Evolutionary conservation across 2,113 vertebrate species (phyloP).

Genomic region (Spea bombifrons): DNA sequence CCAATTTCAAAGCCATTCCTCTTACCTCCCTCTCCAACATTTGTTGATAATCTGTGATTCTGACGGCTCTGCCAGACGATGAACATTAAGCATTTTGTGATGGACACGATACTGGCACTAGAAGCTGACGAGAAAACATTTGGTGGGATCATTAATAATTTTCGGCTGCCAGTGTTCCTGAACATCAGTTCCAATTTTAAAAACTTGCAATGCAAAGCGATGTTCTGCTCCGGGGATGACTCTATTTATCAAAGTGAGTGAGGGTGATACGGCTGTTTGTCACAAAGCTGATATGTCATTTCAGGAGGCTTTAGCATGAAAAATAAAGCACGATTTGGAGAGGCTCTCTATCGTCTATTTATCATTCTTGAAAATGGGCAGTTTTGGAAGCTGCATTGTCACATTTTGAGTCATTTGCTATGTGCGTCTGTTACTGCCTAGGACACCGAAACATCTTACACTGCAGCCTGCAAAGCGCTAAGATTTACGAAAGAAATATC

Average conservation of each 20-base stretch:
- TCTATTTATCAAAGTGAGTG: conserved; percentile 42
- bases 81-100: conserved; percentile 65
- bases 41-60: conserved; percentile 60
- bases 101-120: conserved; percentile 56
- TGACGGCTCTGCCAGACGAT: conserved; percentile 66
- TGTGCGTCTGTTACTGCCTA: background rate
- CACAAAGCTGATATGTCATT: conserved; percentile 8
- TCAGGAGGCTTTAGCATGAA: background rate
- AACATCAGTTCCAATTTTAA: conserved; percentile 51
- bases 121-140: conserved; percentile 62
- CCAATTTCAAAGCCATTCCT: background rate
- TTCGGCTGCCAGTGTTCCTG: conserved; percentile 56
- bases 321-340: conserved; percentile 1
- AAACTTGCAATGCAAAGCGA: conserved; percentile 21
- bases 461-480: no score
- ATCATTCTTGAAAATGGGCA: background rate
- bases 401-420: background rate
- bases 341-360: conserved; percentile 7
- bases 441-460: background rate
- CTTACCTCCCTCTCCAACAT: background rate
- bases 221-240: conserved; percentile 44
- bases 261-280: conserved; percentile 2
- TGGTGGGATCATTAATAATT: conserved; percentile 63
- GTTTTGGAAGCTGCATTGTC: background rate
- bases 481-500: no score